Base-by-base conservation (phyloP, 2,888 invertebrate species). In the Eledone cirrhosa region DNA sequence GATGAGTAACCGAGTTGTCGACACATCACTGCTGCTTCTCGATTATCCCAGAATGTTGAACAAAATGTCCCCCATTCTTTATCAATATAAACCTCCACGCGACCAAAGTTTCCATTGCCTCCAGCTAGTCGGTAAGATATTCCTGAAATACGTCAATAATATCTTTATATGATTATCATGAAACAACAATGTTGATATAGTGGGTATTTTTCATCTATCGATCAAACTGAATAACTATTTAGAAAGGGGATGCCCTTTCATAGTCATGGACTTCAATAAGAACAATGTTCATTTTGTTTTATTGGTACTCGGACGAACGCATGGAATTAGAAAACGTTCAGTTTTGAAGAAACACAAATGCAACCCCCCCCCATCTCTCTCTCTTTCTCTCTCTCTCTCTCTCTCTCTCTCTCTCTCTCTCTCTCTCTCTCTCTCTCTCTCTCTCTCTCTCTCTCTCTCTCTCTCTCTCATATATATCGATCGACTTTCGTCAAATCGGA, bases 31-130 rank as follows among this genome's bases (percentile, higher is more conserved):
- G 93, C 92, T 0, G 94, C 95, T 84, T 94, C 93, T n/a, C 91
- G 91, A 80, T 94, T 89, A n/a, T 93, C 94, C 87, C 95, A 95
- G 83, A 93, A 93, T 84, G 94, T 94, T 86, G 95, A 94, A 88
- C 95, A 95, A 13, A 95, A 92, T 80, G 93, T 93, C 0, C 95
- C 95, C 93, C 94, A 94, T 81, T 92, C 92, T 0, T 93, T 94
- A 80, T 90, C 88, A 93, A 94, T 93, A 89, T 93, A 93, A 11
- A 95, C 93, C 91, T 95, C 94, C 11, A 95, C 90, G 2, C 86
- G 80, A 22, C 88, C 88, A 72, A 84, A 84, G 4, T 85, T 80
- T 47, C 80, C 78, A 53, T 83, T 80, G 5, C 84, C 86, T 16
- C 85, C 87, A 65, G 78, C 80, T 67, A 87, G 80, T 48, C 85